Evolutionary conservation across 2,888 invertebrate species (phyloP), one percentile per base, ranked within the genome.

Genomic region (Euzophera pinguis): DNA sequence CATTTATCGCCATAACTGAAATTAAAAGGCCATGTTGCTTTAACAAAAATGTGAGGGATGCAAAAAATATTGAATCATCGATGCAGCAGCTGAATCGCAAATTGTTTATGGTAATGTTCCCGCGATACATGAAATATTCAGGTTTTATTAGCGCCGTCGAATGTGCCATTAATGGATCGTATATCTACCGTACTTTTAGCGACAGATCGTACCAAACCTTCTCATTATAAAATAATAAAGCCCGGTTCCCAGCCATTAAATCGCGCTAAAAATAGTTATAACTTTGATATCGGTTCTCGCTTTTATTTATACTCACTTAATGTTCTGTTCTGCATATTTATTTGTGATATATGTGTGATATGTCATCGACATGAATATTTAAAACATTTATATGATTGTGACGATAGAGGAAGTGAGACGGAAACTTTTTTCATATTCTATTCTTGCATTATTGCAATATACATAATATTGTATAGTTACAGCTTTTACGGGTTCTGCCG

Each of bases 81-180:
- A 61, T 71, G 72, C 75, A 72, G 70, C 70, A 66, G 74, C 71
- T 71, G 78, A 78, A 71, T 78, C 69, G 71, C 69, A 78, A 83
- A 84, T 82, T 80, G 78, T 84, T 83, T 78, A 81, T 82, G 80
- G 75, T 79, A 84, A 84, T 81, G 65, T 64, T 58, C 61, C 53
- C 57, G 58, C 70, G 75, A 75, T 76, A 78, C 75, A 73, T 75
- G 72, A 77, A 80, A 81, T 78, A 75, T 79, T 73, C 72, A 58
- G 67, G 66, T 78, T 78, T 80, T 81, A 79, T 78, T 77, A 72
- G 72, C 69, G 60, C 61, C 58, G 60, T 57, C 57, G 57, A 73
- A 68, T 67, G 62, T 55, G 64, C 61, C 53, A 60, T 65, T 67
- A 72, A 73, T 68, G 66, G 50, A 55, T 55, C 55, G 63, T 65